A percentile compares a stretch with the other conserved stretches of the same genome.
Evolutionary conservation across 2,113 vertebrate species (phyloP).

Genomic region (Macquaria australasica): DNA sequence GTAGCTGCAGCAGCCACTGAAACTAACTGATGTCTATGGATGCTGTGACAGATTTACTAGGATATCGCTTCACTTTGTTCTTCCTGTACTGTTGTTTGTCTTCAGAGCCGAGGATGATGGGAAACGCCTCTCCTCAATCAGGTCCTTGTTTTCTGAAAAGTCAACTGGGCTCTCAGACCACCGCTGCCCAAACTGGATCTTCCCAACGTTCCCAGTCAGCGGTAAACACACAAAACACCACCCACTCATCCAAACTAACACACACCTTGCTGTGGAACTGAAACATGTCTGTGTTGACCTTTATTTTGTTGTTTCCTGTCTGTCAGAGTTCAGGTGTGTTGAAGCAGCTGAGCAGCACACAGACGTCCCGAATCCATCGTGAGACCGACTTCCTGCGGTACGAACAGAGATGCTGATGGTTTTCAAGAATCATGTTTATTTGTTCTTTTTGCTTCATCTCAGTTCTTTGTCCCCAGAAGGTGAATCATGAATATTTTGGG

Average conservation of each 20-base stretch:
- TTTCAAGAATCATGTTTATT: background rate
- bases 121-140: conserved; percentile 44
- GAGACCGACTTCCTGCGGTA: conserved; percentile 89
- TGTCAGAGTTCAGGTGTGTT: conserved; percentile 71
- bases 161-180: conserved; percentile 50
- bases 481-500: background rate
- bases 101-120: conserved; percentile 71
- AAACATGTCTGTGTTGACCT: background rate
- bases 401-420: background rate
- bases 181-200: conserved; percentile 13
- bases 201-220: conserved; percentile 27
- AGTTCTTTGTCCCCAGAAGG: too few species aligned
- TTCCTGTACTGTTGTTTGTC: background rate
- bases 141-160: conserved; percentile 76
- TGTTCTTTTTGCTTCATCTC: background rate
- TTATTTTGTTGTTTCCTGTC: conserved; percentile 22
- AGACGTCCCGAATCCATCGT: conserved; percentile 81
- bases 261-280: background rate
- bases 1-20: too few species aligned
- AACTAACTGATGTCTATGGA: too few species aligned
- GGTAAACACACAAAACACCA: conserved; percentile 63
- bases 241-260: too few species aligned
- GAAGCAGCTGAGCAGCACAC: conserved; percentile 81
- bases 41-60: too few species aligned
- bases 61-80: background rate